Conservation (phyloP, 2,797 vertebrate genomes). For the Amblyopsis hoosieri region DNA sequence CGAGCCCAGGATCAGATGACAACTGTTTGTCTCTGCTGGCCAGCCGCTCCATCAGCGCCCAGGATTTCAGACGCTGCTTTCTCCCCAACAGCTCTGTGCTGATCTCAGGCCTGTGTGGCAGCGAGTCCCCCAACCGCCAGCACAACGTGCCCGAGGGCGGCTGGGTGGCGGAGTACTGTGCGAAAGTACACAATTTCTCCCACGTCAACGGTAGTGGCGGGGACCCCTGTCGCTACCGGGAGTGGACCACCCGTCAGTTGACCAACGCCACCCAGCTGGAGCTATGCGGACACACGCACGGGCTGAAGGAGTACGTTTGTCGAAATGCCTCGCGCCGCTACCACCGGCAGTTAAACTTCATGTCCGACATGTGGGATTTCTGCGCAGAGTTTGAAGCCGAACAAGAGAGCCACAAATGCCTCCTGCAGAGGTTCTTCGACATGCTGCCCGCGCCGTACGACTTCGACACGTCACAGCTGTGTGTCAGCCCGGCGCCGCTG, state of each 20-base stretch:
- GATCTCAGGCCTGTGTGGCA: slow-evolving; percentile 75
- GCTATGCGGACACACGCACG: slow-evolving; percentile 66
- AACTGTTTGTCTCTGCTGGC: slow-evolving; percentile 75
- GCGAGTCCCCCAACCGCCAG: slow-evolving; percentile 54
- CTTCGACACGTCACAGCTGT: slow-evolving; percentile 84
- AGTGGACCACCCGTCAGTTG: slow-evolving; percentile 72
- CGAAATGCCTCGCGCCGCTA: slow-evolving; percentile 76
- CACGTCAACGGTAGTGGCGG: slow-evolving; percentile 24
- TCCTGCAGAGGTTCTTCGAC: slow-evolving; percentile 84
- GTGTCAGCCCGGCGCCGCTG: slow-evolving; percentile 79
- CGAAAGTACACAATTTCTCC: slow-evolving; percentile 64
- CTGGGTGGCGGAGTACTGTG: slow-evolving; percentile 78
- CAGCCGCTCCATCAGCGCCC: slow-evolving; percentile 75
- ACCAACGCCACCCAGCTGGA: slow-evolving; percentile 72
- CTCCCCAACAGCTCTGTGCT: slow-evolving; percentile 81
- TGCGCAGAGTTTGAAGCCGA: slow-evolving; percentile 71
- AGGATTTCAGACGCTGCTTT: slow-evolving; percentile 84
- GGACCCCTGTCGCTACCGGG: slow-evolving; percentile 72
- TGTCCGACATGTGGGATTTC: slow-evolving; percentile 69
- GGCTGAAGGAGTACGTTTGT: slow-evolving; percentile 82
- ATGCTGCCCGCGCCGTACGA: slow-evolving; percentile 79
- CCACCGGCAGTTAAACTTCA: slow-evolving; percentile 56
- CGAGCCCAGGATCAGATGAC: slow-evolving; percentile 51
- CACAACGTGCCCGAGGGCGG: slow-evolving; percentile 61
- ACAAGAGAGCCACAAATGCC: slow-evolving; percentile 74